These are phyloP conservation scores for Acholoe squamosa DNA, from an alignment of 2,888 invertebrate species.

Conservation along the genomic window DNA sequence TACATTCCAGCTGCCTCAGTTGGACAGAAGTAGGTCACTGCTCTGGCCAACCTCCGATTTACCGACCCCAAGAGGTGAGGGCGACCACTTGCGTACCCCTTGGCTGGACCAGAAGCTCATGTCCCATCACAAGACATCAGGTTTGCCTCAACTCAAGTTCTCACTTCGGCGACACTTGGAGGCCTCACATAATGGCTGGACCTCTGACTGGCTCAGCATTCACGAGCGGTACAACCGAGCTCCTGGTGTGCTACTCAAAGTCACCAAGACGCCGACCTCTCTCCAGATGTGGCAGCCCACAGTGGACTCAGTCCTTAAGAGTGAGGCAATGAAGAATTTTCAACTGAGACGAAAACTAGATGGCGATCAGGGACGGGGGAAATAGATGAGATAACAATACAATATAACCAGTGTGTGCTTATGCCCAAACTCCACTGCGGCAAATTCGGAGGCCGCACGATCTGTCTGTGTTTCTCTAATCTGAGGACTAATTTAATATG, in stretches of 20 bases:
- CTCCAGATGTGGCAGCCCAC: constrained; percentile 20
- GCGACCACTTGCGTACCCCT: background rate
- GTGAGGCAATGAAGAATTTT: background rate
- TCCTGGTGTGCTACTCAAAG: background rate
- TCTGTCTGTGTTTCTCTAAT: too few species aligned
- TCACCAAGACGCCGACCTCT: background rate
- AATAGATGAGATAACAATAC: too few species aligned
- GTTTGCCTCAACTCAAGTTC: background rate
- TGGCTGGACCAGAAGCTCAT: background rate
- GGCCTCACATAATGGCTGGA: background rate
- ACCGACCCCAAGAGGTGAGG: background rate
- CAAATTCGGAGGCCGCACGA: too few species aligned
- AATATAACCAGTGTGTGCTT: too few species aligned
- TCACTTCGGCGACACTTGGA: background rate
- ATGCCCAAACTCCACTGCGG: too few species aligned
- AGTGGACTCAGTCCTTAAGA: background rate
- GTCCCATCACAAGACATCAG: background rate
- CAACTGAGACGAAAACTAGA: background rate
- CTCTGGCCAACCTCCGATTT: background rate
- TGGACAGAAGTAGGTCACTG: background rate
- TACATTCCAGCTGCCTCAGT: background rate
- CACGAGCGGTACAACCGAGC: background rate
- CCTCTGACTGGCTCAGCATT: background rate
- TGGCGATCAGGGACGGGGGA: background rate
- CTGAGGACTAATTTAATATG: too few species aligned